phyloP scores from a whole-genome alignment of 2,888 invertebrate species.

The Carabus problematicus region DNA sequence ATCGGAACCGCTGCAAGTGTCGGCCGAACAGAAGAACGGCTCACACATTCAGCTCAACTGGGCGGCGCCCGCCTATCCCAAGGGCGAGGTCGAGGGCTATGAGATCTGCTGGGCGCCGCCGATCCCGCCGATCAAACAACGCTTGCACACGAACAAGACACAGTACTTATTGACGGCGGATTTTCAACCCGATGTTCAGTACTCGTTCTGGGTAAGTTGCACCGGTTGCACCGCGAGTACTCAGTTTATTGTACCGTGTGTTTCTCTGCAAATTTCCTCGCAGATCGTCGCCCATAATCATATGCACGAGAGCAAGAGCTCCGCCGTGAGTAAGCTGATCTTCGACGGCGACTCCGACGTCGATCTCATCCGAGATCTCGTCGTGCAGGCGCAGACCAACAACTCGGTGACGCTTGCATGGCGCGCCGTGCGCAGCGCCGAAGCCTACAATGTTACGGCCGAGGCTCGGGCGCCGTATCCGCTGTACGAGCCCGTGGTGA shows the following conservation, averaged over 20 bases:
- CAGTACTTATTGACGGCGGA: conserved; percentile 64
- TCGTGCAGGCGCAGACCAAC: conserved; percentile 60
- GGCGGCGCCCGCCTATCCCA: conserved; percentile 70
- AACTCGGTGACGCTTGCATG: conserved; percentile 67
- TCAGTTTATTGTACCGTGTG: too few relatives aligned
- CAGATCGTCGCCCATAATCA: conserved; percentile 73
- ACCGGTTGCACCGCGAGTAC: too few relatives aligned
- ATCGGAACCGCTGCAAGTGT: conserved; percentile 71
- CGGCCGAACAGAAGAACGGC: conserved; percentile 69
- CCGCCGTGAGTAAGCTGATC: conserved; percentile 64
- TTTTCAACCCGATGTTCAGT: conserved; percentile 66
- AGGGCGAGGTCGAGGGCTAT: conserved; percentile 70
- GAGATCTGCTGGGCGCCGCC: conserved; percentile 71
- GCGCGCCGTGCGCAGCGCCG: conserved; percentile 63
- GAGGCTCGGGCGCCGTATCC: conserved; percentile 66
- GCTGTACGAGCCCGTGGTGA: conserved; percentile 58
- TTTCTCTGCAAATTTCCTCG: conserved; percentile 37
- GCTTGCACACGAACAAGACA: conserved; percentile 58
- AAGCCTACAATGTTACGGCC: conserved; percentile 66
- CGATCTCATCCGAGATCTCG: conserved; percentile 66
- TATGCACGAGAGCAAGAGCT: conserved; percentile 67
- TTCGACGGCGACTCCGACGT: conserved; percentile 73
- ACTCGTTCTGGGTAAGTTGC: conserved; percentile 78
- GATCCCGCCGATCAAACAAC: conserved; percentile 63
- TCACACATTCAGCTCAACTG: conserved; percentile 72